Base-by-base conservation (phyloP, 2,113 vertebrate genomes). In the Eurystomus gularis region DNA sequence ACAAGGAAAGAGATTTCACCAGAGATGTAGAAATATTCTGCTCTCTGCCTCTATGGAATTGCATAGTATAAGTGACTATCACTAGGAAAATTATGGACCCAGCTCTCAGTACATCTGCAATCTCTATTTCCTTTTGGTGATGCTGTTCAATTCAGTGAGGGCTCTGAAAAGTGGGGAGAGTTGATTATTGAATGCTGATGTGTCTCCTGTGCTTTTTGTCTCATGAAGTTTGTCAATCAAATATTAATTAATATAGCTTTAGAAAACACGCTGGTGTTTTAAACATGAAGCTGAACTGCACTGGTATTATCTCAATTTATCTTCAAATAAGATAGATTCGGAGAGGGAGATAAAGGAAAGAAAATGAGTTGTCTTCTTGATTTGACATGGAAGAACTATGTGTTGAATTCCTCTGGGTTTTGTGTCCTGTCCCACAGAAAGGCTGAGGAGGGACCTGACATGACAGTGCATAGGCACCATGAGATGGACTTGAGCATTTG, bases 251-350 rank as follows among this genome's bases (percentile, higher is more conserved):
- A 76, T 87, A 84, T 52, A 77, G 46, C 61, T 94, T n/a, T 93
- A 69, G 81, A 88, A 97, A 96, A 90, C 7, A 6, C 91, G 72
- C 89, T 95, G 61, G 35, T 84, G 79, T 97, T 96, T 96, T 94
- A 96, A 97, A 96, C 18, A 2, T 79, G 87, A 95, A 96, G 96
- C 83, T 97, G 73, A 94, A 92, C 91, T 97, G 87, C 33, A 92
- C 42, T 39, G 93, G 37, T 93, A 51, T 96, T 93, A 85, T 37
- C 62, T 91, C 83, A 95, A 52, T 96, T 88, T 95, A 69, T 95
- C 86, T 96, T 96, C 79, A 96, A 91, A 86, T 82, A 93, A 92
- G 33, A 58, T 83, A 90, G 73, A 88, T 95, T 94, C 93, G 91
- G 52, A 49, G 82, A 83, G 72, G 65, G 62, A 91, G 68, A 21